phyloP scores from a whole-genome alignment of 2,797 vertebrate species.

The Alfaro cultratus region DNA sequence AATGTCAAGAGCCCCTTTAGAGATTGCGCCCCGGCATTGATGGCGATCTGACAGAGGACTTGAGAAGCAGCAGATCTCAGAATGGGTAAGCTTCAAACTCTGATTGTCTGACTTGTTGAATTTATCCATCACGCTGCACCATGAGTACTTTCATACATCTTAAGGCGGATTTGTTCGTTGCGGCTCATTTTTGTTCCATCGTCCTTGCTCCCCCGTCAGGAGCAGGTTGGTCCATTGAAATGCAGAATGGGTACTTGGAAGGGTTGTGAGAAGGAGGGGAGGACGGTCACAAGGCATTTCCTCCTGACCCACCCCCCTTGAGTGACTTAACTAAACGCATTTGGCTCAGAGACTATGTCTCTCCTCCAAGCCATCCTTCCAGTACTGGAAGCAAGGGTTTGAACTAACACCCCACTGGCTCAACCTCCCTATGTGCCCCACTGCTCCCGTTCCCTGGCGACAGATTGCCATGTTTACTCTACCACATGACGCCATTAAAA shows the following conservation, averaged over 20 bases:
- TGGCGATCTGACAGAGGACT: conserved; percentile 85
- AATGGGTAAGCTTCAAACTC: conserved; percentile 85
- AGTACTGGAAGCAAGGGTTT: conserved; percentile 72
- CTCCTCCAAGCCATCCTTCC: conserved; percentile 73
- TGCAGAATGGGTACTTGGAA: conserved; percentile 78
- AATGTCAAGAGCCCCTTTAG: conserved; percentile 79
- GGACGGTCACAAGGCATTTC: conserved; percentile 83
- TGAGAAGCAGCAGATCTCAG: conserved; percentile 83
- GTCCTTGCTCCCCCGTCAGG: conserved; percentile 78
- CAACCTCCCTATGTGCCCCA: conserved; percentile 74
- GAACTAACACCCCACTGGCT: conserved; percentile 77
- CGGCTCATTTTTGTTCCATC: conserved; percentile 69
- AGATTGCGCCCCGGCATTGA: conserved; percentile 80
- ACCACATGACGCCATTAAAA: conserved; percentile 85
- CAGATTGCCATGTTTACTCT: conserved; percentile 88
- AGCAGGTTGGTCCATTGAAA: conserved; percentile 83
- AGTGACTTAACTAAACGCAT: conserved; percentile 84
- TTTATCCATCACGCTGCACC: conserved; percentile 69
- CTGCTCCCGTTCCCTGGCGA: conserved; percentile 79
- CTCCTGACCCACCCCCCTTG: conserved; percentile 80
- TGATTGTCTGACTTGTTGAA: conserved; percentile 85
- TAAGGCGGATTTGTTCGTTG: conserved; percentile 56
- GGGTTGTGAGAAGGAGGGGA: conserved; percentile 75
- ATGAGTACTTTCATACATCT: conserved; percentile 46
- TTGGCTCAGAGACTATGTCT: conserved; percentile 74